phyloP scores from a whole-genome alignment of 2,888 invertebrate genomes.

The Eurytoma adleriae region DNA sequence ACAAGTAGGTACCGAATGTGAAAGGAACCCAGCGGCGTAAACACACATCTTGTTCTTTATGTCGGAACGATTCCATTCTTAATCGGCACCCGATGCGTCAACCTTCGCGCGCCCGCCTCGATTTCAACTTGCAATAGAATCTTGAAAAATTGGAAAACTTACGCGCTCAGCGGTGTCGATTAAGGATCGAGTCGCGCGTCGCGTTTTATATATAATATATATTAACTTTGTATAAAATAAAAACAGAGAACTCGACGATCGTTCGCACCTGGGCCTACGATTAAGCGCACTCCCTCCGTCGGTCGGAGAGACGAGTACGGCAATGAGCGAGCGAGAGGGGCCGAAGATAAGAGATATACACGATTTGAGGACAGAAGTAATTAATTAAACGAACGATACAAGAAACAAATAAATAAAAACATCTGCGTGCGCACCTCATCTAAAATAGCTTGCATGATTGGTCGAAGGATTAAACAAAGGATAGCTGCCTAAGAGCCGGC shows the following conservation, averaged over 20 bases:
- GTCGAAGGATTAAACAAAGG: slow-evolving; percentile 45
- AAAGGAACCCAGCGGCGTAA: slow-evolving; percentile 46
- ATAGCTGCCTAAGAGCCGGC: slow-evolving; percentile 45
- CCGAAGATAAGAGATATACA: background rate
- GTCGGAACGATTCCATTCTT: slow-evolving; percentile 43
- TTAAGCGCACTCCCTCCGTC: slow-evolving; percentile 13
- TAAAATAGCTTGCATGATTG: slow-evolving; percentile 53
- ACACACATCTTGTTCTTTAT: slow-evolving; percentile 15
- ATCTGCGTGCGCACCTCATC: slow-evolving; percentile 31
- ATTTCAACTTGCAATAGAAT: slow-evolving; percentile 55
- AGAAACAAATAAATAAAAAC: slow-evolving; percentile 47
- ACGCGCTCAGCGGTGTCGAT: slow-evolving; percentile 40
- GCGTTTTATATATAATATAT: slow-evolving; percentile 31
- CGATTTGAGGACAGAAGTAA: slow-evolving; percentile 1
- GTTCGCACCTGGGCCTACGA: slow-evolving; percentile 43
- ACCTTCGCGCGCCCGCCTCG: slow-evolving; percentile 22
- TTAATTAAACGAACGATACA: slow-evolving; percentile 31
- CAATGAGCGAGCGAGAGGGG: slow-evolving; percentile 48
- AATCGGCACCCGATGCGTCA: slow-evolving; percentile 45
- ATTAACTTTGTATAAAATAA: slow-evolving; percentile 43
- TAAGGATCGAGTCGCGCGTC: slow-evolving; percentile 45
- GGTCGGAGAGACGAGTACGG: background rate
- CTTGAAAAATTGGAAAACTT: slow-evolving; percentile 55
- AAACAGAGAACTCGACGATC: slow-evolving; percentile 35
- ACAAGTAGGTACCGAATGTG: slow-evolving; percentile 52